Base-by-base conservation (phyloP, 2,797 vertebrate species). In the Picus viridis region DNA sequence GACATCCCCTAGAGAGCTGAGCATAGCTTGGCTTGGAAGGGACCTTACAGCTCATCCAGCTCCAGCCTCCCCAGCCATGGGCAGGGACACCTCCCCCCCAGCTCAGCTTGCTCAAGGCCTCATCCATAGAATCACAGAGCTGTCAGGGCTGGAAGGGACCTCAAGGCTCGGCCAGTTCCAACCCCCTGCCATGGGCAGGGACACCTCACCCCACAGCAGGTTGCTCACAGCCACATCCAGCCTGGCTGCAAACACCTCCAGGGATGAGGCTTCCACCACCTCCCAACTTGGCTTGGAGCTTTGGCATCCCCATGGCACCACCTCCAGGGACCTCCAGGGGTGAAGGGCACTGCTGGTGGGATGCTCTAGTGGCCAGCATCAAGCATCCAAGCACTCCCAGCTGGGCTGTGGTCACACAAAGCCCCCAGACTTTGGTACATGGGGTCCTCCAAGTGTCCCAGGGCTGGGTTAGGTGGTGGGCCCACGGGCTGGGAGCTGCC, bases 371-470 rank as follows among this genome's bases (percentile, higher is more conserved):
- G 15, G 24, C 23, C 0, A 0, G 27, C 0, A 4, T 49, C 39
- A 53, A n/a, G 51, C 27, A 78, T 36, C 75, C 53, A 24, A 32
- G 18, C 56, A 22, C 27, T 41, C 54, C 6, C 4, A 43, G 56
- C 22, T 2, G 0, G 7, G 13, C 49, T 27, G 20, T 5, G 41
- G 18, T 1, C 8, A 1, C 72, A 0, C 3, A 1, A 1, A 92
- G 2, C 14, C 24, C 20, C 61, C 16, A 6, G 4, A 0, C 2
- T 49, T 49, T 49, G 49, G 49, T 12, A 51, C 23, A 12, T 1
- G 24, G 49, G 56, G 30, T 65, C 27, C n/a, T 36, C 11, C 19
- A 0, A 0, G 0, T n/a, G 51, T 64, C 12, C 0, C 0, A 1
- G 34, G 7, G 22, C 58, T 3, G 6, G 16, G 10, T 4, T 1